Evolutionary conservation across 1,140 invertebrate genomes (phyloP), one percentile per base, ranked within the genome.

Genomic region (Drosophila ercepeae): DNA sequence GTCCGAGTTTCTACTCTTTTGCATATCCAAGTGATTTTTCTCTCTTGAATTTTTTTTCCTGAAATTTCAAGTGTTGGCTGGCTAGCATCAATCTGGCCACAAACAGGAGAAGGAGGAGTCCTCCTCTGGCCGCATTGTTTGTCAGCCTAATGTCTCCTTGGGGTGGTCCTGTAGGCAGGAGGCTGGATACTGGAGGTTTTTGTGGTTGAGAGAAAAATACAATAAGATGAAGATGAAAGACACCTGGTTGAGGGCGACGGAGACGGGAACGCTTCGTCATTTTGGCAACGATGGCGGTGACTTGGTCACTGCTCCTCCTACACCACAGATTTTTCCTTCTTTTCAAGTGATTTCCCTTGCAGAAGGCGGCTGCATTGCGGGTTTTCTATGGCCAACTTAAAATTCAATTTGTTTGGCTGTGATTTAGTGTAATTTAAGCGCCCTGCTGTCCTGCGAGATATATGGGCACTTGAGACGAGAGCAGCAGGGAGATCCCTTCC

Each of bases 161-260:
- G 60, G 59, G 63, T 42, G 58, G 61, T n/a, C 7, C 2, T 59
- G 39, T 13, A 13, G 39, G 19, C n/a, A n/a, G n/a, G n/a, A n/a
- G n/a, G n/a, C n/a, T n/a, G n/a, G n/a, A n/a, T n/a, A 5, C 2
- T 59, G 39, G 36, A 13, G 39, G 19, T 25, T 16, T 39, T 14
- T 39, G 36, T 39, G 36, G 36, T 39, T 39, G 36, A 9, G 36
- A 16, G 36, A 59, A 82, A 82, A 77, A 77, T 79, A 79, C 79
- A 84, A 84, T 84, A 84, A 84, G 79, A 84, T 84, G 79, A 86
- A 84, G 79, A 84, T 84, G 75, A 79, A 84, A 79, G 81, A 84
- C 81, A 75, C 81, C 79, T 84, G 81, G 54, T n/a, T 9, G 61
- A 45, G 54, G 70, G 53, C 23, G 14, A 14, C 16, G 55, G 60